These are phyloP conservation scores for Sapajus apella DNA, from an alignment of 2,113 vertebrate genomes.

Conservation along the genomic window DNA sequence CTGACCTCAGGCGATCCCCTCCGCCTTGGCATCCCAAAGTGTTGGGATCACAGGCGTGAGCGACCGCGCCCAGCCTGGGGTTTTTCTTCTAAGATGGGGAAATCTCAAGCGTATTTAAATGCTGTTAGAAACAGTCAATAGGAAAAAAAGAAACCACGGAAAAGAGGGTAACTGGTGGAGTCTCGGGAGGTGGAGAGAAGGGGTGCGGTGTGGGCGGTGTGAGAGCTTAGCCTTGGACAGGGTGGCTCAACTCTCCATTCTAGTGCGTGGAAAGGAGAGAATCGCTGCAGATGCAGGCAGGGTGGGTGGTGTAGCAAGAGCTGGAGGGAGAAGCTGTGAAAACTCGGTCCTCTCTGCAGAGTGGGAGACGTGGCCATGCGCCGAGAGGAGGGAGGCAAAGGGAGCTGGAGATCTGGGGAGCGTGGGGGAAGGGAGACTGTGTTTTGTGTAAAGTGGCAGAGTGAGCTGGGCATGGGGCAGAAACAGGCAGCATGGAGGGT, in stretches of 20 bases:
- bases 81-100: not conserved
- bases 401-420: not conserved
- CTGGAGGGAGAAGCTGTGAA: not conserved
- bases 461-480: not conserved
- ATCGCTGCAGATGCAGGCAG: accelerated
- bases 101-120: not conserved
- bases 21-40: too few species aligned
- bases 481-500: not conserved
- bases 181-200: not conserved
- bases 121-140: not conserved
- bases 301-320: not conserved
- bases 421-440: too few species aligned
- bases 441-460: not conserved
- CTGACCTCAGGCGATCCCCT: too few species aligned
- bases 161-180: not conserved
- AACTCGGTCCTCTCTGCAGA: not conserved
- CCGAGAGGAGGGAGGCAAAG: not conserved
- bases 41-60: too few species aligned
- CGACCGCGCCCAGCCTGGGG: not conserved
- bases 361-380: not conserved
- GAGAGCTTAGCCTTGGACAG: not conserved
- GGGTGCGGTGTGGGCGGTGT: not conserved
- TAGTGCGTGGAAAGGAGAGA: not conserved
- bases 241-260: not conserved
- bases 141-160: not conserved